Evolutionary conservation across 2,797 vertebrate species (phyloP).

Genomic region (Anomalospiza imberbis): DNA sequence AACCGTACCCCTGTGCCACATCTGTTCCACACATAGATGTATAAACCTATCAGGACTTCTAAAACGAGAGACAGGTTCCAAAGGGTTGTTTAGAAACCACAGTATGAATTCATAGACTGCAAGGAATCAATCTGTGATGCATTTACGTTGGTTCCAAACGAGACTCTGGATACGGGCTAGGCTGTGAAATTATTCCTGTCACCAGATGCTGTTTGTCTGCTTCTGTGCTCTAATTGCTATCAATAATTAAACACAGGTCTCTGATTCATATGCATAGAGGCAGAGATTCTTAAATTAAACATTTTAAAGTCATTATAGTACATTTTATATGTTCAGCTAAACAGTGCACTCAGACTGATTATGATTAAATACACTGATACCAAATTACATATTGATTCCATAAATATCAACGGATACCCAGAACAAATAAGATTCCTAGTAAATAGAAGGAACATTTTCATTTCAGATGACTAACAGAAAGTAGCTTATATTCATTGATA

Average conservation of each 20-base stretch:
- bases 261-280: constrained; percentile 75
- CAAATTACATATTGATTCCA: constrained; percentile 75
- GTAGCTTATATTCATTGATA: neutral
- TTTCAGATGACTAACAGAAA: constrained; percentile 45
- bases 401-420: constrained; percentile 63
- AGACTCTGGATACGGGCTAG: neutral
- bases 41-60: neutral
- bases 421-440: constrained; percentile 56
- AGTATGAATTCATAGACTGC: neutral
- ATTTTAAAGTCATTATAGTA: constrained; percentile 75
- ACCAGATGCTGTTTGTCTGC: constrained; percentile 79
- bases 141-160: constrained; percentile 12
- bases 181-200: constrained; percentile 55
- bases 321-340: constrained; percentile 73
- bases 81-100: neutral
- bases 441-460: constrained; percentile 57
- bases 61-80: neutral
- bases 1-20: neutral
- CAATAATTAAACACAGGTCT: constrained; percentile 78
- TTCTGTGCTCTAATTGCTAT: constrained; percentile 75
- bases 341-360: constrained; percentile 62
- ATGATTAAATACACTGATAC: constrained; percentile 71
- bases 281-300: constrained; percentile 77
- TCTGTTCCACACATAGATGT: neutral
- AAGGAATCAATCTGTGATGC: constrained; percentile 31